A percentile compares a stretch with the other conserved stretches of the same genome.
These are phyloP conservation scores for Barbus barbus DNA, from an alignment of 2,113 vertebrate species.

Conservation along the genomic window DNA sequence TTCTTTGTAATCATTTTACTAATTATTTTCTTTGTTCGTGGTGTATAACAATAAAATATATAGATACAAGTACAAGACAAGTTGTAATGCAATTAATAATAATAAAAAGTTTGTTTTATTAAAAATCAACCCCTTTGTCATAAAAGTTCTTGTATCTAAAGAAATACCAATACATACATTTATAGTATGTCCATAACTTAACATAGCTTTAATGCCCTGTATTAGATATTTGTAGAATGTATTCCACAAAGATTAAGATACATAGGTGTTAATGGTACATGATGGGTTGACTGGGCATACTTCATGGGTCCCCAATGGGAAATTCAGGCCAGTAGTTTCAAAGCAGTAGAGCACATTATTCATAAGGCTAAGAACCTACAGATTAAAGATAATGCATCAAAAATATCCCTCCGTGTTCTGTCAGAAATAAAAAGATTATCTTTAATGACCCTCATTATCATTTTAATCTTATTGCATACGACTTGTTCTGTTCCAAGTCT, in stretches of 20 bases:
- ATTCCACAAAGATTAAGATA: neutral
- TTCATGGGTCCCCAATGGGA: neutral
- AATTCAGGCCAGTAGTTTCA: neutral
- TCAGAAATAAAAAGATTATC: slow-evolving; percentile 26
- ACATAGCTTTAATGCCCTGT: neutral
- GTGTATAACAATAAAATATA: neutral
- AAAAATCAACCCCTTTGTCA: neutral
- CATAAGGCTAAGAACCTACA: neutral
- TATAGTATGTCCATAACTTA: neutral
- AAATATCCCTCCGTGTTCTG: neutral
- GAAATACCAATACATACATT: neutral
- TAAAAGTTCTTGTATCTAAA: neutral
- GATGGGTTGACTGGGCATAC: neutral
- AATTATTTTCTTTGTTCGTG: neutral
- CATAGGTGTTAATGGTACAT: neutral
- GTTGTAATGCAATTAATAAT: too few relatives aligned
- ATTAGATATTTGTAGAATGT: neutral
- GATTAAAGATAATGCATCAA: neutral
- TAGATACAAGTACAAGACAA: neutral
- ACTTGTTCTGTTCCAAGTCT: neutral
- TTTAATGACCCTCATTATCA: slow-evolving; percentile 39
- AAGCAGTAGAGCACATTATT: neutral
- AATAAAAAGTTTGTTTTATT: neutral
- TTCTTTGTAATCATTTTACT: too few relatives aligned
- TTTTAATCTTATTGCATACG: slow-evolving; percentile 20